A percentile compares a stretch with the other conserved stretches of the same genome.
Evolutionary conservation across 2,797 vertebrate species (phyloP).

Genomic region (Mareca penelope): DNA sequence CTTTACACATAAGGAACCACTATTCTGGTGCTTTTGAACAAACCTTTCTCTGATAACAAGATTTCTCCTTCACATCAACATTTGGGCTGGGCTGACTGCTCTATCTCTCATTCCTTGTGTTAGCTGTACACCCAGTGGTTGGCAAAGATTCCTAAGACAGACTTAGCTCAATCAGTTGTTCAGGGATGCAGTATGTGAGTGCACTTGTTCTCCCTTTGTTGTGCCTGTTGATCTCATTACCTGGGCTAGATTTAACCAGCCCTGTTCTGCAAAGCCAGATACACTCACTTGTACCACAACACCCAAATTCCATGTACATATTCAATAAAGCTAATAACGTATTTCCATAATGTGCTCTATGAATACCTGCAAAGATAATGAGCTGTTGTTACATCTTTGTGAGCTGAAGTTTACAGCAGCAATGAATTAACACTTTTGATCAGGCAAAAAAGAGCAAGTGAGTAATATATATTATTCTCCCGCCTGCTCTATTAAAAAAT

Average conservation of each 20-base stretch:
- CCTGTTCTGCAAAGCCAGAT: not conserved
- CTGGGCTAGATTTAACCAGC: not conserved
- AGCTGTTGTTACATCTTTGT: not conserved
- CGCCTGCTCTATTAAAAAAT: not conserved
- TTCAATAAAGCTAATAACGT: not conserved
- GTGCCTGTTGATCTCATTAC: not conserved
- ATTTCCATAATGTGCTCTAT: not conserved
- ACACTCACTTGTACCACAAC: not conserved
- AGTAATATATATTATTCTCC: not conserved
- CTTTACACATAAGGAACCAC: not conserved
- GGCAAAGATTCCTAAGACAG: not conserved
- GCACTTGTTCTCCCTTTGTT: not conserved
- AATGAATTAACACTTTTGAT: slow-evolving; percentile 12
- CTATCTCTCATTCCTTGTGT: not conserved
- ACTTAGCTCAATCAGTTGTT: not conserved
- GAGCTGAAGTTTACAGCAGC: not conserved
- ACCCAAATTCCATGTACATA: not conserved
- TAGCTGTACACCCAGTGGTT: not conserved
- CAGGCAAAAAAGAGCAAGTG: not conserved
- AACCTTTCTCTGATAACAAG: not conserved
- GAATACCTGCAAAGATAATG: slow-evolving; percentile 8
- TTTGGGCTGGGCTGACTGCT: not conserved
- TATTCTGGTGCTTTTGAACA: not conserved
- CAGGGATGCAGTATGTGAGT: not conserved
- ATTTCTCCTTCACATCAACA: not conserved